A percentile compares a stretch with the other conserved stretches of the same genome.
These are phyloP conservation scores for Lasioglossum pauxillum DNA, from an alignment of 2,888 invertebrate genomes.

Conservation along the genomic window DNA sequence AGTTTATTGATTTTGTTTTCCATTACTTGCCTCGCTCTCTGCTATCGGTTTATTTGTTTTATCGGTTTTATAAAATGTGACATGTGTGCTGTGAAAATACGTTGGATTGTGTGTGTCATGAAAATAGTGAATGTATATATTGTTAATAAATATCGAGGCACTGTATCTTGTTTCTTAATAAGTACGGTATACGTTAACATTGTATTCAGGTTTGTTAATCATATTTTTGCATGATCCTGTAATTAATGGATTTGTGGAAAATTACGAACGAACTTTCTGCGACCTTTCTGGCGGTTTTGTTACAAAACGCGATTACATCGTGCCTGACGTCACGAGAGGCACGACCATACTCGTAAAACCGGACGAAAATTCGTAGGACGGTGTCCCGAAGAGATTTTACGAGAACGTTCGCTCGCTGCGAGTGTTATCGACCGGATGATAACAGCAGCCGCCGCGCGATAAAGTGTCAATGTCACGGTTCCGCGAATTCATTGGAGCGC, in stretches of 20 bases:
- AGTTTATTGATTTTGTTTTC: not conserved
- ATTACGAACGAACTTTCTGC: not conserved
- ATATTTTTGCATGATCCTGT: not conserved
- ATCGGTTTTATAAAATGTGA: not conserved
- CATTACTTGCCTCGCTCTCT: not conserved
- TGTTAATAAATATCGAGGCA: not conserved
- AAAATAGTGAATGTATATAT: not conserved
- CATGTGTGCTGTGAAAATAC: not conserved
- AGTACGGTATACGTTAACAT: not conserved
- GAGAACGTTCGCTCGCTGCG: constrained; percentile 48
- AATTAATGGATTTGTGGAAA: not conserved
- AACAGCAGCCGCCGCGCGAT: constrained; percentile 45
- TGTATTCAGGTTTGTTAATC: not conserved
- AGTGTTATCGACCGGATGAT: constrained; percentile 57
- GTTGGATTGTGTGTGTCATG: not conserved
- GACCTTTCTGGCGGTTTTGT: not conserved
- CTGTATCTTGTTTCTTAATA: too few species aligned
- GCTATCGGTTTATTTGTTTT: not conserved
- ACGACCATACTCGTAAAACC: constrained; percentile 9
- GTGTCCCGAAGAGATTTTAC: constrained; percentile 32
- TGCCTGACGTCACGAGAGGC: not conserved
- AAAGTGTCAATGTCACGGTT: constrained; percentile 66
- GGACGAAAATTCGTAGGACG: constrained; percentile 3
- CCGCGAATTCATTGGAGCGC: constrained; percentile 46
- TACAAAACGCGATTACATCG: not conserved